phyloP scores from a whole-genome alignment of 1,140 invertebrate genomes.

The Drosophila busckii region DNA sequence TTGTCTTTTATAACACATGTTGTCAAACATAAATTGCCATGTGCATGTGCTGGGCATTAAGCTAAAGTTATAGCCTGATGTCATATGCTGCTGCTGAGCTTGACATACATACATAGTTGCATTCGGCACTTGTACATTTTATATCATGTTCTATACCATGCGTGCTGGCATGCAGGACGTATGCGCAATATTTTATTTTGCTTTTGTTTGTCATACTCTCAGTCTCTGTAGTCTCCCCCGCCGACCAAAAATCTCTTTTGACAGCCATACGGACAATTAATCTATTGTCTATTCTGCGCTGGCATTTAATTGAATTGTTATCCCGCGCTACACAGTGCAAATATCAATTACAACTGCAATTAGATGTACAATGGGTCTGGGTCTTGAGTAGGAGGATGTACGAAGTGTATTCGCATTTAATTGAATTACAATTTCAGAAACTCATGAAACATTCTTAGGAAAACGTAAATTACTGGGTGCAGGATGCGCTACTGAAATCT shows the following conservation, averaged over 20 bases:
- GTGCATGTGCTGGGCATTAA: slow-evolving; percentile 50
- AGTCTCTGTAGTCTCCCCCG: slow-evolving; percentile 13
- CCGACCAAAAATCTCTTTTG: too few species aligned
- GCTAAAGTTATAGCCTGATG: slow-evolving; percentile 55
- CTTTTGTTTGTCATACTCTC: slow-evolving; percentile 58
- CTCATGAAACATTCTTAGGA: slow-evolving; percentile 22
- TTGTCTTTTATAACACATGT: slow-evolving; percentile 68
- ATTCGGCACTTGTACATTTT: slow-evolving; percentile 6
- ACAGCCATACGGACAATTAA: slow-evolving; percentile 66
- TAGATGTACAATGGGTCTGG: slow-evolving; percentile 33
- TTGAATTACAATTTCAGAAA: slow-evolving; percentile 72
- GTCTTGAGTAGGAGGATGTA: slow-evolving; percentile 9
- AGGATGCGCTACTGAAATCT: slow-evolving; percentile 52
- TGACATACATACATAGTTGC: slow-evolving; percentile 56
- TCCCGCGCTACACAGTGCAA: slow-evolving; percentile 27
- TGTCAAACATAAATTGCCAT: slow-evolving; percentile 72
- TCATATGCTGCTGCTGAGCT: too few species aligned
- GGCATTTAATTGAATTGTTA: slow-evolving; percentile 64
- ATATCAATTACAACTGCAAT: slow-evolving; percentile 68
- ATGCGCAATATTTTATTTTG: slow-evolving; percentile 43
- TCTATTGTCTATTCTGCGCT: slow-evolving; percentile 65
- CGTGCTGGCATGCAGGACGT: neutral
- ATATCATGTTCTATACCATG: neutral
- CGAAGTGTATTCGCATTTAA: slow-evolving; percentile 42
- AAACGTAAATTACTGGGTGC: slow-evolving; percentile 46